Evolutionary conservation across 2,113 vertebrate genomes (phyloP).

Genomic region (Panthera uncia): DNA sequence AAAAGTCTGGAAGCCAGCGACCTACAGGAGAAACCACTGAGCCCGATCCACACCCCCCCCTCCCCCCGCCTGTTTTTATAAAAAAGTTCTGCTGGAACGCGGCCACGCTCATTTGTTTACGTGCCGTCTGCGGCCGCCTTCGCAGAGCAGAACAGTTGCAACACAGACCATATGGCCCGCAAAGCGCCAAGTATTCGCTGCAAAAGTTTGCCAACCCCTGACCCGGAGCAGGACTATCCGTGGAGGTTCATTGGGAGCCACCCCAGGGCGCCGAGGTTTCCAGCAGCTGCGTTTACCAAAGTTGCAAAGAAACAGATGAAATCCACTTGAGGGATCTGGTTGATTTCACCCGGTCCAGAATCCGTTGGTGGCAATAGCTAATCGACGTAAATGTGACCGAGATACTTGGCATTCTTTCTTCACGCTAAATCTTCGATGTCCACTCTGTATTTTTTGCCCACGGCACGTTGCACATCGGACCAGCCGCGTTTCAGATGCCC

Average conservation of each 20-base stretch:
- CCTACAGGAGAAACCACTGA: neutral
- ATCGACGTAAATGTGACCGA: fast-evolving
- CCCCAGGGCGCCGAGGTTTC: fast-evolving
- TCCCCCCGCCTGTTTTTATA: neutral
- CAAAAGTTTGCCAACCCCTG: neutral
- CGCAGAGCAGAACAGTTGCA: fast-evolving
- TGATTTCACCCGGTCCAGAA: neutral
- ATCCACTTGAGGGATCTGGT: fast-evolving
- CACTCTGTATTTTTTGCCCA: neutral
- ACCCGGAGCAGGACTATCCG: fast-evolving
- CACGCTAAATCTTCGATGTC: neutral
- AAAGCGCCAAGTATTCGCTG: neutral
- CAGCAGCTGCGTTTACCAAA: fast-evolving
- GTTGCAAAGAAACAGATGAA: neutral
- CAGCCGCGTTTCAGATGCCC: neutral
- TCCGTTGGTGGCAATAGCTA: neutral
- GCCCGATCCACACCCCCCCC: neutral
- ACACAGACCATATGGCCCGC: neutral
- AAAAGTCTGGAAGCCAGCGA: neutral
- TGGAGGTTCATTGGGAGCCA: fast-evolving
- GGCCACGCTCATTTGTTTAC: fast-evolving
- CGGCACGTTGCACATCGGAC: fast-evolving
- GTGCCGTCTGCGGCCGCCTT: fast-evolving
- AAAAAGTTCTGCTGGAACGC: neutral
- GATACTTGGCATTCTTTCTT: neutral